Evolutionary conservation across 2,113 vertebrate genomes (phyloP), one percentile per base, ranked within the genome.

Genomic region (Capreolus pygargus): DNA sequence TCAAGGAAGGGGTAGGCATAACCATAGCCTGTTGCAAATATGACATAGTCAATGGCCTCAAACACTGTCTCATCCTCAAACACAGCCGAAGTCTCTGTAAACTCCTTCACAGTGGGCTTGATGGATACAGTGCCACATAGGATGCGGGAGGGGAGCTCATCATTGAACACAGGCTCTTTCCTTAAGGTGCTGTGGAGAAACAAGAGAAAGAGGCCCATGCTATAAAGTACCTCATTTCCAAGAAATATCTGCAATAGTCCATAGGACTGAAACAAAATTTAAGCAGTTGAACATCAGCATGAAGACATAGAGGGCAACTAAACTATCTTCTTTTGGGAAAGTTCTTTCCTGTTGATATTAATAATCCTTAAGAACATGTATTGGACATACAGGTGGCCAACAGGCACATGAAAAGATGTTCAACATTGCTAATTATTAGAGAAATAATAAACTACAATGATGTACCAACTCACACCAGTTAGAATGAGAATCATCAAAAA

Each of bases 21-120:
- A 3, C 67, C 70, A 93, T 99, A 99, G 58, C 99, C 99, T 7
- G 99, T 99, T 90, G 99, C 99, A 52, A 99, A 99, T 85, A 99
- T 97, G 76, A 99, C 98, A 7, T 76, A 98, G 58, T 99, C 99
- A 0, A 99, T 98, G 15, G 98, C 97, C 16, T 99, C 98, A 98
- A 99, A 99, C 61, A 97, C n/a, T 0, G 99, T 99, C 5, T 98
- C 99, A n/a, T 99, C 99, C 86, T 99, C 99, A 98, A 99, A 99
- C 3, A 99, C 70, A 21, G 99, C 98, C 0, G 99, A 98, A 0
- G 99, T 99, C 67, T 98, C 98, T 11, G 96, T 98, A 97, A 99
- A 99, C 58, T 98, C 94, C 89, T 96, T 98, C 85, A 99, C 98
- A 0, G 99, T 98, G 0, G 99, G 98, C 97, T 99, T 99, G 81